Conservation (phyloP, 2,797 vertebrate genomes). For the Acrocephalus scirpaceus region DNA sequence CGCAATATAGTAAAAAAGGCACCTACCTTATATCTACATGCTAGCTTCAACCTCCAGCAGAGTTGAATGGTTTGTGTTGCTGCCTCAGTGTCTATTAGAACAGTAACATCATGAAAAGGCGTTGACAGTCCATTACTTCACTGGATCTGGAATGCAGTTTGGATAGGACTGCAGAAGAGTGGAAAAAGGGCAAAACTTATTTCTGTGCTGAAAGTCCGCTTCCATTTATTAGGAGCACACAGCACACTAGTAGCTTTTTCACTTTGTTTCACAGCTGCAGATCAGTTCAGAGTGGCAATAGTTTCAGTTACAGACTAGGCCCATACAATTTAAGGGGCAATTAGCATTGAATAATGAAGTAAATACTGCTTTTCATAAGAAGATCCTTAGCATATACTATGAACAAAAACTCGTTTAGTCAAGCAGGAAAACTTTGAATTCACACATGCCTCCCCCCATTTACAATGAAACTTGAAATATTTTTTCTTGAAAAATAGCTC, state of each 20-base stretch:
- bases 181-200: background rate
- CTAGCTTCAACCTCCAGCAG: constrained; percentile 49
- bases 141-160: constrained; percentile 47
- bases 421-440: background rate
- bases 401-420: background rate
- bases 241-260: background rate
- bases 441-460: accelerated
- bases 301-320: background rate
- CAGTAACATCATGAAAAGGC: constrained; percentile 36
- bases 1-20: constrained; percentile 69
- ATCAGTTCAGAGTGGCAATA: background rate
- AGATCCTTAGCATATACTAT: background rate
- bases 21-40: constrained; percentile 51
- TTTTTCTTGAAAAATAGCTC: background rate
- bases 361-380: background rate
- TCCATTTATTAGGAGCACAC: background rate
- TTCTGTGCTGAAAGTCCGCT: background rate
- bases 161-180: constrained; percentile 13
- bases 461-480: background rate
- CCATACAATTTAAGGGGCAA: background rate
- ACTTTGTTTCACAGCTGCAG: background rate
- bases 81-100: constrained; percentile 42
- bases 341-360: background rate
- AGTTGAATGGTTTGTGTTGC: constrained; percentile 22
- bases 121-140: constrained; percentile 45